These are phyloP conservation scores for Lipophrys pholis DNA, from an alignment of 2,113 vertebrate genomes.

Conservation along the genomic window DNA sequence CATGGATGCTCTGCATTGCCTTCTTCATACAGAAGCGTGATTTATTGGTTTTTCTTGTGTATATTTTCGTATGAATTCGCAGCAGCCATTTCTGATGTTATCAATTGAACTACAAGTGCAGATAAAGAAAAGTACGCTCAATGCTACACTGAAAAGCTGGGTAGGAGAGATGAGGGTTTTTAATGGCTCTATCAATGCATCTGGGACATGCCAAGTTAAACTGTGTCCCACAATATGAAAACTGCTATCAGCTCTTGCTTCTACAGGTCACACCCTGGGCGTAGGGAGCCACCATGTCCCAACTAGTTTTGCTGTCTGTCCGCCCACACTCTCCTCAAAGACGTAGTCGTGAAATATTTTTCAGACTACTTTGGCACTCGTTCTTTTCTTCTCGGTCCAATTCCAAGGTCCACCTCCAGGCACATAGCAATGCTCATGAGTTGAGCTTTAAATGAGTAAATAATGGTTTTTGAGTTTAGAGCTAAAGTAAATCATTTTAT, in stretches of 20 bases:
- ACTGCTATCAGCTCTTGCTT: conserved; percentile 55
- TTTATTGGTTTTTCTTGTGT: conserved; percentile 18
- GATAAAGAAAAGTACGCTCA: conserved; percentile 36
- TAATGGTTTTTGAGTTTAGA: conserved; percentile 23
- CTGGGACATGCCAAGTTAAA: conserved; percentile 69
- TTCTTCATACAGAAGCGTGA: not conserved
- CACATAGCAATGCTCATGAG: conserved; percentile 5
- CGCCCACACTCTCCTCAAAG: conserved; percentile 58
- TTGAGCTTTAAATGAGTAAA: conserved; percentile 21
- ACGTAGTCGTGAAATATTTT: conserved; percentile 44
- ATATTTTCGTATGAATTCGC: not conserved
- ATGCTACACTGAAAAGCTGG: not conserved
- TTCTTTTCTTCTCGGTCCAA: conserved; percentile 14
- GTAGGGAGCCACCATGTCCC: conserved; percentile 65
- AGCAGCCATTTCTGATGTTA: conserved; percentile 23
- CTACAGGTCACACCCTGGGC: conserved; percentile 72
- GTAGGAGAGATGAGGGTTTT: conserved; percentile 23
- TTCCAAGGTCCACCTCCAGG: conserved; percentile 12
- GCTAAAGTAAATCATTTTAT: conserved; percentile 54
- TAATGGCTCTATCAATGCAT: conserved; percentile 34
- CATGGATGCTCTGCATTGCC: not conserved
- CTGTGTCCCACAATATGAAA: conserved; percentile 57
- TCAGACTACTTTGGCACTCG: conserved; percentile 35
- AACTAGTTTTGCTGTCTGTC: conserved; percentile 75
- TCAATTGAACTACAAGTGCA: conserved; percentile 14